Conservation (phyloP, 2,888 invertebrate species). For the Drosophila anceps region DNA sequence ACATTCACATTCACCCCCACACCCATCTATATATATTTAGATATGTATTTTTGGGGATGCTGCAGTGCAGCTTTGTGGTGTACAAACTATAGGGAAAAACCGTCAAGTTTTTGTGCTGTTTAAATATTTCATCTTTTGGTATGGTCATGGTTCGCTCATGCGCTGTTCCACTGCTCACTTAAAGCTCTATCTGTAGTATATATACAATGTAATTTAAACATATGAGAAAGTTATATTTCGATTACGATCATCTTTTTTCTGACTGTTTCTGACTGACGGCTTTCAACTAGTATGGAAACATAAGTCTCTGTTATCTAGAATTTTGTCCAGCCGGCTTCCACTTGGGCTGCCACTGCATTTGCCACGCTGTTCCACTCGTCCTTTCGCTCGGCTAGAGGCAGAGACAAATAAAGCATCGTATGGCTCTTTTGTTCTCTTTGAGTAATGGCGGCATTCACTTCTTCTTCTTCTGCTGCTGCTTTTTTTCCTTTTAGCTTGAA, state of each 20-base stretch:
- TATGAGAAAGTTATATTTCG: not conserved
- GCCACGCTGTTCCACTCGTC: conserved; percentile 17
- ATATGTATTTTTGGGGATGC: conserved; percentile 50
- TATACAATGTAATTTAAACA: not conserved
- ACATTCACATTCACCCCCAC: conserved; percentile 19
- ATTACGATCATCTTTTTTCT: conserved; percentile 3
- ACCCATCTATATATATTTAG: conserved; percentile 15
- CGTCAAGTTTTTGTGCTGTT: conserved; percentile 49
- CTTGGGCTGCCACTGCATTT: conserved; percentile 7
- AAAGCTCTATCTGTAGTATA: conserved; percentile 20
- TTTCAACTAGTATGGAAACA: not conserved
- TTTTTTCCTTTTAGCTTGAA: conserved; percentile 31
- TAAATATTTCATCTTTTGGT: conserved; percentile 80
- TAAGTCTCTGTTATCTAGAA: not conserved
- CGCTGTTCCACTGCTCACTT: conserved; percentile 33
- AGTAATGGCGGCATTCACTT: conserved; percentile 6
- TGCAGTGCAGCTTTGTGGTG: conserved; percentile 42
- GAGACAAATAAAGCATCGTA: not conserved
- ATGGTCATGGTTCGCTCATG: conserved; percentile 83
- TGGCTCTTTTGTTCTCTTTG: conserved; percentile 20
- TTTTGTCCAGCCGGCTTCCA: not conserved
- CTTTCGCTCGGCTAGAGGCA: not conserved
- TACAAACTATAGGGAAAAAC: conserved; percentile 42
- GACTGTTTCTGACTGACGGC: too few species aligned
- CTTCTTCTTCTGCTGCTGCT: conserved; percentile 6